A percentile compares a stretch with the other conserved stretches of the same genome.
These are phyloP conservation scores for Bovichtus variegatus DNA, from an alignment of 2,797 vertebrate genomes.

Conservation along the genomic window DNA sequence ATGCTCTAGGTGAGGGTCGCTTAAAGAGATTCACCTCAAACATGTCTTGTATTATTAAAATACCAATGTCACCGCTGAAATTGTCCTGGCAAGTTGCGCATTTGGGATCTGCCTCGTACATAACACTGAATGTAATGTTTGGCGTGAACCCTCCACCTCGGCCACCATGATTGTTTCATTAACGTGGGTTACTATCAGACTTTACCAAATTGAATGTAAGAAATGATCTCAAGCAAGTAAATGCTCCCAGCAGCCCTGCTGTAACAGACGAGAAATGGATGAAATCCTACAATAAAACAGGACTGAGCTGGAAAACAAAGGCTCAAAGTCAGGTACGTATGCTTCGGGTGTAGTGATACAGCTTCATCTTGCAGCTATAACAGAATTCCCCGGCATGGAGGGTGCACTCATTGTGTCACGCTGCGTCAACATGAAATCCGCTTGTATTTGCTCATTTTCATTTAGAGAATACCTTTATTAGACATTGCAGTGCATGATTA, in stretches of 20 bases:
- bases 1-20: not conserved
- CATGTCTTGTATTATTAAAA: slow-evolving; percentile 20
- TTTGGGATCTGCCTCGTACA: not conserved
- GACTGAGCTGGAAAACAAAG: not conserved
- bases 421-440: slow-evolving; percentile 4
- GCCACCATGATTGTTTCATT: not conserved
- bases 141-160: not conserved
- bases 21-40: not conserved
- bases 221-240: not conserved
- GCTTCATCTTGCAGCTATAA: not conserved
- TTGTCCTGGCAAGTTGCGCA: not conserved
- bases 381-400: not conserved
- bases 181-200: not conserved
- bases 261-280: not conserved
- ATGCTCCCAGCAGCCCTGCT: not conserved
- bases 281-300: not conserved
- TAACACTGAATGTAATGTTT: not conserved
- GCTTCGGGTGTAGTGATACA: not conserved
- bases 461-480: slow-evolving; percentile 50
- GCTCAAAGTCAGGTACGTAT: not conserved
- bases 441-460: slow-evolving; percentile 49
- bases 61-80: not conserved
- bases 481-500: slow-evolving; percentile 41
- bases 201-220: not conserved
- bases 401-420: not conserved